Percentiles rank a stretch among this genome's conserved stretches.
Conservation (phyloP, 2,797 vertebrate species). For the Notolabrus celidotus region DNA sequence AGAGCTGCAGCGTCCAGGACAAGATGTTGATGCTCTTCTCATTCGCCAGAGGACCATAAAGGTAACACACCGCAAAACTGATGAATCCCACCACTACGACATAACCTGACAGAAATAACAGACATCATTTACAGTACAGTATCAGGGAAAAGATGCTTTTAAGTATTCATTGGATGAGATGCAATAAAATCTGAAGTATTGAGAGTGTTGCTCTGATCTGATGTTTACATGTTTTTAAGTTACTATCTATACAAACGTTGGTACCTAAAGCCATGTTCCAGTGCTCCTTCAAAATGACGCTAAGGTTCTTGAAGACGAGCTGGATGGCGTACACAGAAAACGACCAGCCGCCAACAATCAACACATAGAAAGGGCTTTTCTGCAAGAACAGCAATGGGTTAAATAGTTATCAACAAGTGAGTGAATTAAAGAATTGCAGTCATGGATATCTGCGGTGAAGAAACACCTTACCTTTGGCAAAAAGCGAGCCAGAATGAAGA, state of each 20-base stretch:
- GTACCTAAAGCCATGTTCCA: conserved; percentile 92
- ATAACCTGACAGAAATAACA: conserved; percentile 85
- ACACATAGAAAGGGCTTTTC: conserved; percentile 93
- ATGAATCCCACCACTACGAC: conserved; percentile 87
- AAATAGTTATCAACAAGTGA: not conserved
- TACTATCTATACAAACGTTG: not conserved
- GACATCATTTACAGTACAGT: not conserved
- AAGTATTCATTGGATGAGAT: too few species aligned
- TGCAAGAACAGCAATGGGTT: conserved; percentile 71
- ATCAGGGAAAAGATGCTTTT: not conserved
- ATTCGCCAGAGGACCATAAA: conserved; percentile 93
- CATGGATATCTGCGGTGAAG: not conserved
- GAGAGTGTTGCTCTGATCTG: not conserved
- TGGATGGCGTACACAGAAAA: conserved; percentile 96
- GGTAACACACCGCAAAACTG: conserved; percentile 95
- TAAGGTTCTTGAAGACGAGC: conserved; percentile 92
- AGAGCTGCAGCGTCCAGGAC: conserved; percentile 93
- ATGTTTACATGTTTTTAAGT: too few species aligned
- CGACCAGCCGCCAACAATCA: conserved; percentile 94
- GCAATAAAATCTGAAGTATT: too few species aligned
- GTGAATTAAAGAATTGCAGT: not conserved
- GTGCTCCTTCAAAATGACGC: conserved; percentile 89
- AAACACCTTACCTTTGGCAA: conserved; percentile 89
- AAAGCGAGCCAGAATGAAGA: conserved; percentile 91
- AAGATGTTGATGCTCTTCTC: conserved; percentile 93